These are phyloP conservation scores for Macrochelys suwanniensis DNA, from an alignment of 2,797 vertebrate species.

Conservation along the genomic window DNA sequence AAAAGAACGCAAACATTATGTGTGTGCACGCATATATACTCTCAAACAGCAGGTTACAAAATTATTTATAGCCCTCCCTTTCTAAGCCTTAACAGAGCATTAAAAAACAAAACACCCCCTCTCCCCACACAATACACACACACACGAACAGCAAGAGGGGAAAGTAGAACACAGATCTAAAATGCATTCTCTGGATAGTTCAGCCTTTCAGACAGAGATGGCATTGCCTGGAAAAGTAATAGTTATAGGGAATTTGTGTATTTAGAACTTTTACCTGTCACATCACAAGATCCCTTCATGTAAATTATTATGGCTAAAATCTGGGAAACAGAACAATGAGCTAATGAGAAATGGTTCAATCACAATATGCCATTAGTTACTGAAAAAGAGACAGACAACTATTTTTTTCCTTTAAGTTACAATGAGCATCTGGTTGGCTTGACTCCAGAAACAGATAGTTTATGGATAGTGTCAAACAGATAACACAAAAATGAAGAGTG, in stretches of 20 bases:
- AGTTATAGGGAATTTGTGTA: not conserved
- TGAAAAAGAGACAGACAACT: conserved; percentile 16
- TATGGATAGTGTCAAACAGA: conserved; percentile 47
- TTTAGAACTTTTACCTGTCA: conserved; percentile 19
- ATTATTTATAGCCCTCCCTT: not conserved
- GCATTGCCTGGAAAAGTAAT: conserved; percentile 38
- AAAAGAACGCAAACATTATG: not conserved
- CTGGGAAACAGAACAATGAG: conserved; percentile 49
- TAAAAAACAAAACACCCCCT: not conserved
- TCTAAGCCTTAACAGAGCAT: conserved; percentile 24
- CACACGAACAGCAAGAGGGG: conserved; percentile 2
- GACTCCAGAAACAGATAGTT: not conserved
- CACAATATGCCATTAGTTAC: conserved; percentile 14
- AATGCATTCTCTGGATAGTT: conserved; percentile 23
- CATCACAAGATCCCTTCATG: conserved; percentile 33
- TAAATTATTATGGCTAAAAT: conserved; percentile 51
- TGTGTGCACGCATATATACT: not conserved
- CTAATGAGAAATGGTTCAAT: conserved; percentile 58
- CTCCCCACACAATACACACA: conserved; percentile 22
- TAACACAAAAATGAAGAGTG: conserved; percentile 31
- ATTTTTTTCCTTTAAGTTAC: conserved; percentile 28
- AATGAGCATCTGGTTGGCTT: not conserved
- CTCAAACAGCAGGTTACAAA: not conserved
- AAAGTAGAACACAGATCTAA: not conserved
- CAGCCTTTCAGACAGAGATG: conserved; percentile 17